These are phyloP conservation scores for Macrosiphum euphorbiae DNA, from an alignment of 2,888 invertebrate genomes.

Conservation along the genomic window DNA sequence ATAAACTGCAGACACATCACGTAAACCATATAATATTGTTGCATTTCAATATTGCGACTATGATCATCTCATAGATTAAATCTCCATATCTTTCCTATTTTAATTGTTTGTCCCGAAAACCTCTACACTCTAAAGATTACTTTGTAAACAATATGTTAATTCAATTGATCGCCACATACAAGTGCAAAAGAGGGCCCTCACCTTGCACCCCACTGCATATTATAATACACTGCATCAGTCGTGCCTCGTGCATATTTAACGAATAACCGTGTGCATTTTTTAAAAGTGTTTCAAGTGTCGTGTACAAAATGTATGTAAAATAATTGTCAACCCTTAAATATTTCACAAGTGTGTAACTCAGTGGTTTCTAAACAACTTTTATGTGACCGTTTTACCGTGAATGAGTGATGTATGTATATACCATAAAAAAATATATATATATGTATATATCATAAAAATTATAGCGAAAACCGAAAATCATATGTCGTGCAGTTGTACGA, in stretches of 20 bases:
- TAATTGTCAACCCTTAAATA: constrained; percentile 47
- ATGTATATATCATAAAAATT: too few species aligned
- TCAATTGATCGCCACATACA: constrained; percentile 43
- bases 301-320: constrained; percentile 44
- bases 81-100: background rate
- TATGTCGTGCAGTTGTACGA: background rate
- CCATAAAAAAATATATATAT: too few species aligned
- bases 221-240: background rate
- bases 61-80: background rate
- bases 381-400: background rate
- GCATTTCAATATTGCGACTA: background rate
- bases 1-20: background rate
- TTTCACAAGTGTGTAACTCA: constrained; percentile 3
- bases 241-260: constrained; percentile 52
- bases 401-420: background rate
- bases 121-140: constrained; percentile 5
- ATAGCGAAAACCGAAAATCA: background rate
- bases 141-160: constrained; percentile 52
- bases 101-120: background rate
- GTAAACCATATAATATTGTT: background rate
- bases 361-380: constrained; percentile 2
- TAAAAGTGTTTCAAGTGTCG: constrained; percentile 50
- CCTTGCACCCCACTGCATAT: constrained; percentile 5
- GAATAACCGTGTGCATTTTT: constrained; percentile 41
- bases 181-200: constrained; percentile 46